A percentile compares a stretch with the other conserved stretches of the same genome.
Evolutionary conservation across 2,797 vertebrate species (phyloP).

Genomic region (Leptodactylus fallax): DNA sequence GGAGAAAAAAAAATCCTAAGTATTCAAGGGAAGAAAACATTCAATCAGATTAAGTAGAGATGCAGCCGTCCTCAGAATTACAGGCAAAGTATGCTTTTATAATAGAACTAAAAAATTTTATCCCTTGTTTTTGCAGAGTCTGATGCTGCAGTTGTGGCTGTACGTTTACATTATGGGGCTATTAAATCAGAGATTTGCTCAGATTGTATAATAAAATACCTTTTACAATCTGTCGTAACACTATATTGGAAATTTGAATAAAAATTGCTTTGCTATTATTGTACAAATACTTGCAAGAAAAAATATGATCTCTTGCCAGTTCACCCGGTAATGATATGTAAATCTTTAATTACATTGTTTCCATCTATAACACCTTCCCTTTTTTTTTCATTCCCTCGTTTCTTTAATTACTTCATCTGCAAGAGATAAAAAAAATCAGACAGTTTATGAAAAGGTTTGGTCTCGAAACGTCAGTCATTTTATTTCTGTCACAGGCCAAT

Average conservation of each 20-base stretch:
- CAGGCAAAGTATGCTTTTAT: conserved; percentile 48
- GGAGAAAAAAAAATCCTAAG: conserved; percentile 14
- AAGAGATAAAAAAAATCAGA: not conserved
- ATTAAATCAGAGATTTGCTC: conserved; percentile 62
- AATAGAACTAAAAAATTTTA: conserved; percentile 53
- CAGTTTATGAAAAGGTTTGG: not conserved
- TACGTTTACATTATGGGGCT: conserved; percentile 50
- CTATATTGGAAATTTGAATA: conserved; percentile 62
- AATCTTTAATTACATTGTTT: conserved; percentile 47
- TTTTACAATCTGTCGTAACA: conserved; percentile 58
- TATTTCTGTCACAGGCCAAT: not conserved
- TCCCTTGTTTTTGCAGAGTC: conserved; percentile 51
- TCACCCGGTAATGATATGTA: conserved; percentile 29
- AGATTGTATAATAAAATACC: conserved; percentile 59
- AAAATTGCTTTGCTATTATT: conserved; percentile 56
- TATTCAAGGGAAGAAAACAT: conserved; percentile 17
- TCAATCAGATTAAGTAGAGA: conserved; percentile 43
- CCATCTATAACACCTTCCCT: not conserved
- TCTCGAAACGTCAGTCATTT: not conserved
- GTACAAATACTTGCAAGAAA: conserved; percentile 56
- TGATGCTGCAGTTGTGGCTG: conserved; percentile 34
- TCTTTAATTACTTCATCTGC: conserved; percentile 40
- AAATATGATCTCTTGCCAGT: conserved; percentile 42
- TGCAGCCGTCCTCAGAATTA: conserved; percentile 29
- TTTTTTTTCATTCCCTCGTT: conserved; percentile 3